Evolutionary conservation across 2,888 invertebrate species (phyloP), one percentile per base, ranked within the genome.

Genomic region (Thymelicus sylvestris): DNA sequence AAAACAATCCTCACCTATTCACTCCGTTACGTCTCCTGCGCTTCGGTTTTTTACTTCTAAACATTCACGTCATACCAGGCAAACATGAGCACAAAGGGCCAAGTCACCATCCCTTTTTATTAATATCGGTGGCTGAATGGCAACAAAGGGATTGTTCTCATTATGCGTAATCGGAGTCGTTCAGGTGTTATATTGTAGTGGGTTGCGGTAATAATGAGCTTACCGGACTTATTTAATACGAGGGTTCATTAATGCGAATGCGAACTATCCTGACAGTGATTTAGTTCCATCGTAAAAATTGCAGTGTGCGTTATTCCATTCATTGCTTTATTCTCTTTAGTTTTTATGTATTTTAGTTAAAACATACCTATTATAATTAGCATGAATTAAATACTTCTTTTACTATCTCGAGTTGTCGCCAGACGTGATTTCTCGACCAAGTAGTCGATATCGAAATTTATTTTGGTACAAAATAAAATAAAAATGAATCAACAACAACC

Each of bases 171-270:
- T 90, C 88, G 84, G 84, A 86, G 78, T 82, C 85, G 83, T 81
- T 92, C 93, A 92, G 93, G 93, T 93, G 93, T 91, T 90, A 87
- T 88, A 91, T 91, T 90, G 83, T 88, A 81, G 83, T 74, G 74
- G 78, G 80, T 79, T 79, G 79, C 77, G 82, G 76, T 78, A 85
- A 85, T 91, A 91, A 91, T 89, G 82, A 86, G 85, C 81, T 89
- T 87, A 79, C 75, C 74, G 72, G 48, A 59, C 72, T 55, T 39
- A 31, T 65, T 59, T 59, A 60, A 59, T 52, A 12, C n/a, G 12
- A 12, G 31, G 57, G 57, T 31, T 57, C 57, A 8, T 44, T 31
- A 50, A 7, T 62, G n/a, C 44, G 7, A 50, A 7, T 62, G n/a
- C 19, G 7, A 47, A 24, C 24, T 44, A 47, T 8, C 19, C 15